Conservation (phyloP, 2,797 vertebrate species). For the Cirrhinus molitorella region DNA sequence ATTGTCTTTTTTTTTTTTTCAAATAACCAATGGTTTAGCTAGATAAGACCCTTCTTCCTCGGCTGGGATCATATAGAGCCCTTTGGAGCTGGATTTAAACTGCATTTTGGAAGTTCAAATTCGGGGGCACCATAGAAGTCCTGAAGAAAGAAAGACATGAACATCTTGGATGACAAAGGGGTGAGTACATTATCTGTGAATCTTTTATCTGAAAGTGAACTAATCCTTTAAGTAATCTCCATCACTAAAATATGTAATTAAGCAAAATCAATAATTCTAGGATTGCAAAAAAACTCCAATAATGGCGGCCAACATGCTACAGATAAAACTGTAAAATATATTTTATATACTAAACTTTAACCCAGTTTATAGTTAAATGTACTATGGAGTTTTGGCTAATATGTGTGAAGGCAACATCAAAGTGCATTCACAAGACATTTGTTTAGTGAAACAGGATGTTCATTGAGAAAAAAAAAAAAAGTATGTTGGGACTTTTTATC, state of each 20-base stretch:
- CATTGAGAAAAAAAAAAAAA: not conserved
- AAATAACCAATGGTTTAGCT: no score
- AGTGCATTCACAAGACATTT: not conserved
- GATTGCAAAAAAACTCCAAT: constrained; percentile 2
- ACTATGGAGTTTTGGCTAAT: not conserved
- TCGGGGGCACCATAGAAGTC: no score
- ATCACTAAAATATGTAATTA: not conserved
- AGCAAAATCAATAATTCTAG: constrained; percentile 16
- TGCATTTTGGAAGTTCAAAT: no score
- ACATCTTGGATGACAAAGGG: no score
- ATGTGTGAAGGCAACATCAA: not conserved
- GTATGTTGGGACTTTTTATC: not conserved
- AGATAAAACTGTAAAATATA: not conserved
- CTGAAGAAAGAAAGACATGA: no score
- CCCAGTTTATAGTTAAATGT: not conserved
- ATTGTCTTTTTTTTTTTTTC: no score
- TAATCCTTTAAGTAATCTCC: constrained; percentile 16
- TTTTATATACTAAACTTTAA: no score
- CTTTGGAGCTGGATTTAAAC: no score
- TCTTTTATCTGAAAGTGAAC: no score
- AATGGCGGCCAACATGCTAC: not conserved
- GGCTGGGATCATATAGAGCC: no score
- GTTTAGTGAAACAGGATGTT: not conserved
- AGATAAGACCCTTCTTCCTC: no score
- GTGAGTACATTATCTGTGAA: no score